phyloP scores from a whole-genome alignment of 2,888 invertebrate genomes.

The Linyphia triangularis region DNA sequence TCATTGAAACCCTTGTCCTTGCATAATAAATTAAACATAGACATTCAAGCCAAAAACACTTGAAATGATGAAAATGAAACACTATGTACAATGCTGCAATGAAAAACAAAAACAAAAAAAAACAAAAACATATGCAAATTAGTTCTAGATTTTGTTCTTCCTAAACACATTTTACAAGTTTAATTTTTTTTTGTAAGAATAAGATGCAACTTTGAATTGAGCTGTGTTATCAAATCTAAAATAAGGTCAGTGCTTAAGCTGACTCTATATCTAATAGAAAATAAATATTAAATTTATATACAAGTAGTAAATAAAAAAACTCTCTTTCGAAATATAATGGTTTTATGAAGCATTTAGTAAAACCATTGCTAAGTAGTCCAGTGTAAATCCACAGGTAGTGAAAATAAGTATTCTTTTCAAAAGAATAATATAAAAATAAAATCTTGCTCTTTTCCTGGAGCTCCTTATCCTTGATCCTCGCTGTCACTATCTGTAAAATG shows the following conservation, averaged over 20 bases:
- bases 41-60: neutral
- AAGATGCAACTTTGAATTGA: neutral
- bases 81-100: conserved; percentile 42
- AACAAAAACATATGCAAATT: neutral
- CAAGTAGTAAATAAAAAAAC: too few relatives aligned
- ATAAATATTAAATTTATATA: too few relatives aligned
- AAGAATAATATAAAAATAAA: neutral
- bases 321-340: too few relatives aligned
- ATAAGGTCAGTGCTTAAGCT: neutral
- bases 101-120: conserved; percentile 8
- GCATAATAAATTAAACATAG: conserved; percentile 24
- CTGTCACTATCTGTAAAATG: conserved; percentile 68
- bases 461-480: conserved; percentile 71
- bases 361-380: neutral
- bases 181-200: too few relatives aligned
- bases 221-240: too few relatives aligned
- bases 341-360: too few relatives aligned
- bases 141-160: neutral
- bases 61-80: conserved; percentile 37
- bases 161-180: too few relatives aligned
- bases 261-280: too few relatives aligned
- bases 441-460: neutral
- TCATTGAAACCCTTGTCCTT: conserved; percentile 4
- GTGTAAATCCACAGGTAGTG: neutral
- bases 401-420: neutral